These are phyloP conservation scores for Istiophorus platypterus DNA, from an alignment of 2,113 vertebrate species.

Conservation along the genomic window DNA sequence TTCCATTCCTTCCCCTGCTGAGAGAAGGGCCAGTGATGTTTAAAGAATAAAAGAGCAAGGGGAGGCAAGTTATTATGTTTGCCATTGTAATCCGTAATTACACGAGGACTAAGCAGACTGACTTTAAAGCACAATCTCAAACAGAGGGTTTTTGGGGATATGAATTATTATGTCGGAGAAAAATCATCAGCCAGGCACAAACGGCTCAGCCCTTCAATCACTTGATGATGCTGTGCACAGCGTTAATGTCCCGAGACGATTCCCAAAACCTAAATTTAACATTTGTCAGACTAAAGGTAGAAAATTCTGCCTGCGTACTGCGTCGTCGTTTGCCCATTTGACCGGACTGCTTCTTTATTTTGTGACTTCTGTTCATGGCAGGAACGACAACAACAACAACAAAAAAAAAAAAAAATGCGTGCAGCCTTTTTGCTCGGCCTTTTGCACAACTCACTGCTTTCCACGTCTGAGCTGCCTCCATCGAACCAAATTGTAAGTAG, in stretches of 20 bases:
- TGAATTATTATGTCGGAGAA: constrained; percentile 8
- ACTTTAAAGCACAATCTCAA: constrained; percentile 68
- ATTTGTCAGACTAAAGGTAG: constrained; percentile 22
- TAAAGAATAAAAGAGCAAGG: constrained; percentile 31
- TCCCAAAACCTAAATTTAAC: constrained; percentile 5
- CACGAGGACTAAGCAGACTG: constrained; percentile 38
- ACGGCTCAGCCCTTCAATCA: constrained; percentile 8
- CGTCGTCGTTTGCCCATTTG: constrained; percentile 6
- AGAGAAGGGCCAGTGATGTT: constrained; percentile 33
- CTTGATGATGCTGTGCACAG: not conserved
- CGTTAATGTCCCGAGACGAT: not conserved
- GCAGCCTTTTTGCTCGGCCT: constrained; percentile 69
- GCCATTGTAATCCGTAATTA: constrained; percentile 53
- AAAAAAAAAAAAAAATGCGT: constrained; percentile 12
- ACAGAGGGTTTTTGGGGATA: constrained; percentile 41
- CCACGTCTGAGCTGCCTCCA: constrained; percentile 84
- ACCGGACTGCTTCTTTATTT: constrained; percentile 45
- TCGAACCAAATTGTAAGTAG: constrained; percentile 88
- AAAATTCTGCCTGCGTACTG: not conserved
- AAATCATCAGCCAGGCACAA: constrained; percentile 30
- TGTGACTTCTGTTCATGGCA: constrained; percentile 32
- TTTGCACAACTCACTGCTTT: constrained; percentile 90
- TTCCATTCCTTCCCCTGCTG: constrained; percentile 5
- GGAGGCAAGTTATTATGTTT: constrained; percentile 40
- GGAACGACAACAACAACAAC: too few species aligned